Percentiles rank a stretch among this genome's conserved stretches.
Evolutionary conservation across 2,888 invertebrate species (phyloP).

Genomic region (Tipula lateralis): DNA sequence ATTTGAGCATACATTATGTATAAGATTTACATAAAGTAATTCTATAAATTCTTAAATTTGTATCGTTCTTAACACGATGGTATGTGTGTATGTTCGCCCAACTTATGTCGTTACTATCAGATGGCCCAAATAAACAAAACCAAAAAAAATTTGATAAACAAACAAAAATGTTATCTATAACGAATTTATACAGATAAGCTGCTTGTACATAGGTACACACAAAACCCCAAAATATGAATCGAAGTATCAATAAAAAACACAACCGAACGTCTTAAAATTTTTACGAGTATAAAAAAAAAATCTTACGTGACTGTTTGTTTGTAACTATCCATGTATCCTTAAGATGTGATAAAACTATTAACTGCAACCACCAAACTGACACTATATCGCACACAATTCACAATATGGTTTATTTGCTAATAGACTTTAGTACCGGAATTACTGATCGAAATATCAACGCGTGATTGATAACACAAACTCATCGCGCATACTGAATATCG

Average conservation of each 20-base stretch:
- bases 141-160: background rate
- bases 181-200: background rate
- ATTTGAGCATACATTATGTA: too few relatives aligned
- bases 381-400: background rate
- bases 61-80: background rate
- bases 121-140: background rate
- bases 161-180: background rate
- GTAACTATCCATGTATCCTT: background rate
- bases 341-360: background rate
- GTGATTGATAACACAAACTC: conserved; percentile 4
- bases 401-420: background rate
- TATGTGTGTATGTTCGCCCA: background rate
- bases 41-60: background rate
- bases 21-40: background rate
- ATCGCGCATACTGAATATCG: background rate
- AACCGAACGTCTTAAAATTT: background rate
- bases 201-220: background rate
- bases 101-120: background rate
- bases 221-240: background rate
- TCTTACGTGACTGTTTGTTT: background rate
- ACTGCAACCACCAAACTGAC: background rate
- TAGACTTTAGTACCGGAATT: background rate
- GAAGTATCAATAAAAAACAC: background rate
- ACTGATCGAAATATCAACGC: background rate
- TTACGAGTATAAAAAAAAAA: background rate